Conservation (phyloP, 1,140 invertebrate species). For the Musca vetustissima region DNA sequence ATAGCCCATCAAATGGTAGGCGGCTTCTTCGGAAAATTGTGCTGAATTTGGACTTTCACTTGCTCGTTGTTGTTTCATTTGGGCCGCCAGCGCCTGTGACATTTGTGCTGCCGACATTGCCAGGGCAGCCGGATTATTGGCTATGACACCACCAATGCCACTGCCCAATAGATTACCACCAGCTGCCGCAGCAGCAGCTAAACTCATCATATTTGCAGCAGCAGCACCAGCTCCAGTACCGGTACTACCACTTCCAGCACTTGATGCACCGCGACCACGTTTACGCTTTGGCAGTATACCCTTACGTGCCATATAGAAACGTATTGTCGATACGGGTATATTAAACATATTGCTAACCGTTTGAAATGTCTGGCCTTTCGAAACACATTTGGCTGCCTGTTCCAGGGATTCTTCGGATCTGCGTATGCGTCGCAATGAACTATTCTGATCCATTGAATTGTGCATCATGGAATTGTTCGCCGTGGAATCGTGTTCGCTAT, state of each 20-base stretch:
- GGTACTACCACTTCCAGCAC: constrained; percentile 44
- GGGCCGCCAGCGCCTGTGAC: constrained; percentile 11
- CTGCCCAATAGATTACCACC: background rate
- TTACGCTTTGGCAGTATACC: constrained; percentile 75
- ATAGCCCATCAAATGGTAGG: constrained; percentile 16
- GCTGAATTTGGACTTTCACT: background rate
- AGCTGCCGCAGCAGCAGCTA: constrained; percentile 13
- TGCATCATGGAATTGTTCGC: constrained; percentile 36
- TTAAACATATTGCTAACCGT: constrained; percentile 81
- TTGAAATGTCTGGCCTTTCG: constrained; percentile 78
- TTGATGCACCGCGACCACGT: constrained; percentile 62
- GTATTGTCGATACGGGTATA: constrained; percentile 81
- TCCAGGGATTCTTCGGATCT: constrained; percentile 73
- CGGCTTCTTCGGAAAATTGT: background rate
- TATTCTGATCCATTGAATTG: constrained; percentile 28
- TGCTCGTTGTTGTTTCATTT: constrained; percentile 6
- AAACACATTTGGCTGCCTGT: constrained; percentile 76
- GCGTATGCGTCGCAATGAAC: constrained; percentile 58
- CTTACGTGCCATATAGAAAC: constrained; percentile 81
- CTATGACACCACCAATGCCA: no score
- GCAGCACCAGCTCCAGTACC: constrained; percentile 35
- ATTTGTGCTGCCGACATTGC: background rate
- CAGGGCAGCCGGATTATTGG: no score
- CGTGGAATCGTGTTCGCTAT: constrained; percentile 40
- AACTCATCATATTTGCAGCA: constrained; percentile 21